Conservation (phyloP, 2,888 invertebrate species). For the Drosophila putrida region DNA sequence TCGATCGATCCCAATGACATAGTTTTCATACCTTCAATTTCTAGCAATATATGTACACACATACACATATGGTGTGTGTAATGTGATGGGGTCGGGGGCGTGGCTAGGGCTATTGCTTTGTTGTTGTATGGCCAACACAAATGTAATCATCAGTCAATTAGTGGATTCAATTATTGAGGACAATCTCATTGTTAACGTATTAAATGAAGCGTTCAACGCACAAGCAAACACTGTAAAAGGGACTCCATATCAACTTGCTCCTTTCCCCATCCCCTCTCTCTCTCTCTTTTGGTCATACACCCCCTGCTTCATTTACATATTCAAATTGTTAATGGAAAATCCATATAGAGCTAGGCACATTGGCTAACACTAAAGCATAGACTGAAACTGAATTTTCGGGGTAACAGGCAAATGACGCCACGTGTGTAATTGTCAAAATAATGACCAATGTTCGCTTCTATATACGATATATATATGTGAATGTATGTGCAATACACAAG, state of each 20-base stretch:
- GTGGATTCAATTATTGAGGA: slow-evolving; percentile 83
- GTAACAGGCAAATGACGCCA: slow-evolving; percentile 65
- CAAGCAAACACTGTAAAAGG: slow-evolving; percentile 69
- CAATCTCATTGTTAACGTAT: slow-evolving; percentile 80
- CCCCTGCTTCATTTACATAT: slow-evolving; percentile 70
- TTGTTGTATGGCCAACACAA: slow-evolving; percentile 73
- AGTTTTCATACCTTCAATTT: slow-evolving; percentile 34
- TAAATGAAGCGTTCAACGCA: slow-evolving; percentile 78
- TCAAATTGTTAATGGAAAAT: slow-evolving; percentile 83
- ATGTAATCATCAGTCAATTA: slow-evolving; percentile 82
- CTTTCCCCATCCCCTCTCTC: not conserved
- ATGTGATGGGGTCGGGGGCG: not conserved
- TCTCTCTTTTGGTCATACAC: not conserved
- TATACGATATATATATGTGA: slow-evolving; percentile 16
- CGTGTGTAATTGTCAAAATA: slow-evolving; percentile 82
- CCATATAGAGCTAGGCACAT: slow-evolving; percentile 60
- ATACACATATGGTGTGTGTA: not conserved
- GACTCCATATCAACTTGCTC: slow-evolving; percentile 8
- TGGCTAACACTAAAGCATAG: slow-evolving; percentile 50
- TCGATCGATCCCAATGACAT: slow-evolving; percentile 66
- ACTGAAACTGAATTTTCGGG: slow-evolving; percentile 14
- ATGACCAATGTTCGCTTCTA: slow-evolving; percentile 68
- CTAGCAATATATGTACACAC: slow-evolving; percentile 13
- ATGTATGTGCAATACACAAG: slow-evolving; percentile 5
- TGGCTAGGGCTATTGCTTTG: slow-evolving; percentile 20